Evolutionary conservation across 2,797 vertebrate genomes (phyloP).

Genomic region (Premnoplex brunnescens): DNA sequence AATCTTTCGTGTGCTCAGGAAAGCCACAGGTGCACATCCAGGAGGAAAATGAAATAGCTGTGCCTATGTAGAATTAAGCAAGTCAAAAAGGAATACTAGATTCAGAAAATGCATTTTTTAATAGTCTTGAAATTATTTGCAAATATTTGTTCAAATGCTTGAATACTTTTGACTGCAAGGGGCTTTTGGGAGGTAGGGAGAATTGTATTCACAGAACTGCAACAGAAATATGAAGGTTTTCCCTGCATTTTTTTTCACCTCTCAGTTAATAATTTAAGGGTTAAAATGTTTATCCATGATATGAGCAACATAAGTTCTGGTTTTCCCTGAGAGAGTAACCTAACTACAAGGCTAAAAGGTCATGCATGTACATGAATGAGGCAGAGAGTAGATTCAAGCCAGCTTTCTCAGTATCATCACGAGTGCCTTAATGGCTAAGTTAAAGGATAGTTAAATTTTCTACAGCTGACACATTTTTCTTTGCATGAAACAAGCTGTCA

Average conservation of each 20-base stretch:
- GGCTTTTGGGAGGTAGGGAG: neutral
- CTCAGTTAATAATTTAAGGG: neutral
- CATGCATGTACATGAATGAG: neutral
- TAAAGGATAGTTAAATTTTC: neutral
- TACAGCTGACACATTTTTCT: neutral
- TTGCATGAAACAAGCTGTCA: neutral
- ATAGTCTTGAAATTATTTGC: neutral
- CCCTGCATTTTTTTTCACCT: neutral
- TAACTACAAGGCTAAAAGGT: neutral
- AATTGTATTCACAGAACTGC: neutral
- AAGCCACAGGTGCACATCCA: neutral
- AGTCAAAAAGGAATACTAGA: neutral
- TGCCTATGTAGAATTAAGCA: neutral
- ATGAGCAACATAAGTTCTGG: neutral
- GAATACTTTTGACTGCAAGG: neutral
- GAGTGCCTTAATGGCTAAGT: neutral
- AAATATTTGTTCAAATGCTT: neutral
- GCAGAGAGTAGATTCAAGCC: neutral
- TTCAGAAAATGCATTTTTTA: neutral
- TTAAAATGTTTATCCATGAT: neutral
- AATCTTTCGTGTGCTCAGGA: neutral
- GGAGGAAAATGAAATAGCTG: neutral
- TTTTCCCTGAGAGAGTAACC: neutral
- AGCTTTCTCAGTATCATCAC: neutral
- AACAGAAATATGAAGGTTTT: neutral